Evolutionary conservation across 2,888 invertebrate genomes (phyloP).

Genomic region (Cephus sareptanus): DNA sequence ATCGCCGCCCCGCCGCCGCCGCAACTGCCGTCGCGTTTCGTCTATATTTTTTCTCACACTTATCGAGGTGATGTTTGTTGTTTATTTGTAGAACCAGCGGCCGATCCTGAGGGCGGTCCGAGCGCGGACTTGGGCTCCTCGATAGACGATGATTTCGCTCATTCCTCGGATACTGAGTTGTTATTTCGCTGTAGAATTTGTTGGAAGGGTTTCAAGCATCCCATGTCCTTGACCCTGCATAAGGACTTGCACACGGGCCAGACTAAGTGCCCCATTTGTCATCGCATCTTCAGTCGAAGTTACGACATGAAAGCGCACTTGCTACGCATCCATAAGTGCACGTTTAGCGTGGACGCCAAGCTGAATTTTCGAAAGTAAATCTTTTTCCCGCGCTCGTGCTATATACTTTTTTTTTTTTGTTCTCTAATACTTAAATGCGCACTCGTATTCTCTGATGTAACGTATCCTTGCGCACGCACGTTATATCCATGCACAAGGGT

Average conservation of each 20-base stretch:
- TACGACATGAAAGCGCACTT: slow-evolving; percentile 74
- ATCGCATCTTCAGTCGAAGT: slow-evolving; percentile 72
- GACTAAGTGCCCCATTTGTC: slow-evolving; percentile 74
- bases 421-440: not conserved
- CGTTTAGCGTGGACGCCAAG: slow-evolving; percentile 44
- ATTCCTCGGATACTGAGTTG: slow-evolving; percentile 68
- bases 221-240: slow-evolving; percentile 73
- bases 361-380: slow-evolving; percentile 28
- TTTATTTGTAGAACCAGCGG: slow-evolving; percentile 60
- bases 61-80: slow-evolving; percentile 30
- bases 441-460: not conserved
- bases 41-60: slow-evolving; percentile 9
- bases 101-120: slow-evolving; percentile 44
- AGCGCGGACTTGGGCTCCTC: slow-evolving; percentile 50
- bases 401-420: not conserved
- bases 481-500: not conserved
- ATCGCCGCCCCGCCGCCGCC: not conserved
- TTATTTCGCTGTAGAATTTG: slow-evolving; percentile 74
- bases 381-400: not conserved
- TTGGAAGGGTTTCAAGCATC: slow-evolving; percentile 74
- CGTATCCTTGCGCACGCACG: not conserved
- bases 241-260: slow-evolving; percentile 74
- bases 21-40: slow-evolving; percentile 1
- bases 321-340: slow-evolving; percentile 71
- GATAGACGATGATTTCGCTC: slow-evolving; percentile 54